Conservation (phyloP, 2,888 invertebrate genomes). For the Sarcophaga variegata region DNA sequence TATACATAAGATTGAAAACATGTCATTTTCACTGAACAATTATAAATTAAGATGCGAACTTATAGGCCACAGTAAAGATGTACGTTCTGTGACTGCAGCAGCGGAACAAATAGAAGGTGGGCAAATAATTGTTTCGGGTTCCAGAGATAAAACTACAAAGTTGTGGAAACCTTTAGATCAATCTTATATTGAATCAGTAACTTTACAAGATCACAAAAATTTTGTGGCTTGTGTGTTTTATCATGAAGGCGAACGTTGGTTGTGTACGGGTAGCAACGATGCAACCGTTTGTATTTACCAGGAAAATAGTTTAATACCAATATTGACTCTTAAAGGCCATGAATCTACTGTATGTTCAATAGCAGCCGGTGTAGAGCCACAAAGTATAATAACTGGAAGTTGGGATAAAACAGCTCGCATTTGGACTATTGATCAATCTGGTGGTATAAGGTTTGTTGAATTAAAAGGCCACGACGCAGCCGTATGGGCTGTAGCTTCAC, state of each 20-base stretch:
- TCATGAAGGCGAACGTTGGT: slow-evolving; percentile 88
- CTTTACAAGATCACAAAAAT: slow-evolving; percentile 91
- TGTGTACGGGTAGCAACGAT: slow-evolving; percentile 95
- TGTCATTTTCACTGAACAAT: slow-evolving; percentile 80
- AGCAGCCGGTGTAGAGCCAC: slow-evolving; percentile 82
- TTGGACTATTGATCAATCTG: slow-evolving; percentile 87
- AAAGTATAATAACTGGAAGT: slow-evolving; percentile 90
- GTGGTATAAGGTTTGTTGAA: slow-evolving; percentile 83
- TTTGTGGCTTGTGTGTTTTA: slow-evolving; percentile 93
- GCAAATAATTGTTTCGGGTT: slow-evolving; percentile 90
- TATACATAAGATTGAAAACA: slow-evolving; percentile 41
- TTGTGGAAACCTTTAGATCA: slow-evolving; percentile 91
- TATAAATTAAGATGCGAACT: slow-evolving; percentile 92
- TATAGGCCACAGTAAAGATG: slow-evolving; percentile 92
- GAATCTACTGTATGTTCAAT: slow-evolving; percentile 83
- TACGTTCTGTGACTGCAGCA: slow-evolving; percentile 87
- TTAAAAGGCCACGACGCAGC: slow-evolving; percentile 90
- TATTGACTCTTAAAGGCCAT: slow-evolving; percentile 89
- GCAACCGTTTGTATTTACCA: slow-evolving; percentile 90
- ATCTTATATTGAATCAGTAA: slow-evolving; percentile 86
- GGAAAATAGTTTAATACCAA: slow-evolving; percentile 86
- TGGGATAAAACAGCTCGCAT: slow-evolving; percentile 95
- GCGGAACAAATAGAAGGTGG: slow-evolving; percentile 83
- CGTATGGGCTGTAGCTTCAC: slow-evolving; percentile 90
- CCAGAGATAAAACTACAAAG: slow-evolving; percentile 93